phyloP scores from a whole-genome alignment of 2,113 vertebrate genomes.

The Carollia perspicillata region DNA sequence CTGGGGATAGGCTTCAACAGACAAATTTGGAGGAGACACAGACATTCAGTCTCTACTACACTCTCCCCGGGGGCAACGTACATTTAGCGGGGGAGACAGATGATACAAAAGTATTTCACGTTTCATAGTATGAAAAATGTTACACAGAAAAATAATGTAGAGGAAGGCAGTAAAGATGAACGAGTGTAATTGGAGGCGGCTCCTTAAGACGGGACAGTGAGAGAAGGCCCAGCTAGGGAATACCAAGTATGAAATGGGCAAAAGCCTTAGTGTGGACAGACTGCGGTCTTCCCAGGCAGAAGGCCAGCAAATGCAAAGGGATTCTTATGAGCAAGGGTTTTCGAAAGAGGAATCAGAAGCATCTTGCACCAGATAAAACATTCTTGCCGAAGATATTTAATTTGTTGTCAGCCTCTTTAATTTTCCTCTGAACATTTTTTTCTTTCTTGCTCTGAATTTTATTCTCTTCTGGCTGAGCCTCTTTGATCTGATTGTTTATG shows the following conservation, averaged over 20 bases:
- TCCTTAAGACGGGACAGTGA: background rate
- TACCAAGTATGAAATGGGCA: background rate
- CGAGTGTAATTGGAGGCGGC: background rate
- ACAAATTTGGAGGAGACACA: background rate
- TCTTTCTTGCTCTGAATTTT: slow-evolving; percentile 58
- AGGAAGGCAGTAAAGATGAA: background rate
- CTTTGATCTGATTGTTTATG: slow-evolving; percentile 68
- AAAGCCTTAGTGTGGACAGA: background rate
- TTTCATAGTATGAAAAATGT: background rate
- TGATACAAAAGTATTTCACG: background rate
- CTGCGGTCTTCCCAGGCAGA: background rate
- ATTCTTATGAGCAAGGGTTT: background rate
- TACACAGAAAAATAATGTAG: background rate
- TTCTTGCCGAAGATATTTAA: slow-evolving; percentile 55
- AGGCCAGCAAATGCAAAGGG: background rate
- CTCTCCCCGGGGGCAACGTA: background rate
- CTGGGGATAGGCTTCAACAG: background rate
- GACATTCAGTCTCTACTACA: background rate
- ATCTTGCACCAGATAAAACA: slow-evolving; percentile 43
- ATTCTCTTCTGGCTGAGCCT: slow-evolving; percentile 57
- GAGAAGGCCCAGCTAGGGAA: background rate
- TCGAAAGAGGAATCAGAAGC: slow-evolving; percentile 28
- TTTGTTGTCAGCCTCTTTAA: slow-evolving; percentile 65
- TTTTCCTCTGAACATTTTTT: slow-evolving; percentile 59
- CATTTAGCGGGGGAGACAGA: background rate